Evolutionary conservation across 2,888 invertebrate genomes (phyloP), one percentile per base, ranked within the genome.

Genomic region (Creontiades dilutus): DNA sequence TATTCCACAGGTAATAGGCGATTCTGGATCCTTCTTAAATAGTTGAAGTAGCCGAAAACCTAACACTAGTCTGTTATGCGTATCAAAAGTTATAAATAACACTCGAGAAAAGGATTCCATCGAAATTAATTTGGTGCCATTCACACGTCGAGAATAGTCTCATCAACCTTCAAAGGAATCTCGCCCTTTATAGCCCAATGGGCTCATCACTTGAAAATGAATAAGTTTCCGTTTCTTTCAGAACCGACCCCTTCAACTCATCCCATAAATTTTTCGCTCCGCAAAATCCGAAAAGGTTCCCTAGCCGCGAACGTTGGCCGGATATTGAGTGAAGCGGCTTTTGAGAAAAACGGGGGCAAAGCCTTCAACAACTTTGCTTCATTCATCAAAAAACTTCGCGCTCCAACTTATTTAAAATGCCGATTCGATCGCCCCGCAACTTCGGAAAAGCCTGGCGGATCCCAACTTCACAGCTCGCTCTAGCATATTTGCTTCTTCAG

Each of bases 361-460:
- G 23, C 11, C 23, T 23, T 68, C 68, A 68, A 23, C 68, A 68
- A 68, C 68, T 68, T 68, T 68, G 68, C 23, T 68, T 68, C 68
- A 68, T 68, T 68, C 68, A 68, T 68, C 68, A 68, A 68, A 68
- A 68, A 68, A 68, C 68, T 68, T 68, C 27, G 68, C 9, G 23
- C n/a, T 19, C 27, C 68, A 68, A 68, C 68, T 68, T 68, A 68
- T 68, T 68, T 68, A 68, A 68, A 68, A 68, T 68, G 68, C 68
- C 19, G 68, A 23, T 68, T 23, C 68, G 68, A 68, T 68, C 68
- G 68, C 68, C 68, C 23, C 68, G 23, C 11, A 68, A 68, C 23
- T 68, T 68, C 11, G 12, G 23, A 68, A 68, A 23, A 12, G n/a
- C n/a, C 23, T 23, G 27, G 13, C 9, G 68, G 23, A 19, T 68